Evolutionary conservation across 2,888 invertebrate genomes (phyloP).

Genomic region (Xylota segnis): DNA sequence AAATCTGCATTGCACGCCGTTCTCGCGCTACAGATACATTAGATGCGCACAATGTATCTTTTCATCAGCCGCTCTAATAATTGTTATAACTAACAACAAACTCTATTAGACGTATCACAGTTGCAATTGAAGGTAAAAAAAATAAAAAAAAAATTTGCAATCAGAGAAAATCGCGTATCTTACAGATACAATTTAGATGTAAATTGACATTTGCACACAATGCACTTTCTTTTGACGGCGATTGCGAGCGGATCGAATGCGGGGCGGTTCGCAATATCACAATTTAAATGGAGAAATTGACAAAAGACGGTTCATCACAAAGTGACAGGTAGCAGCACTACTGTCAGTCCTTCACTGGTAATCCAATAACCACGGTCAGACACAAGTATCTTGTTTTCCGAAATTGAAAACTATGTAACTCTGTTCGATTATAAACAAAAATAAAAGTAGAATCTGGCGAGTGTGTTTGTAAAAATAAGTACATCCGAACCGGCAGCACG

Average conservation of each 20-base stretch:
- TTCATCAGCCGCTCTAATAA: slow-evolving; percentile 73
- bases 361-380: slow-evolving; percentile 32
- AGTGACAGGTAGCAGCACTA: slow-evolving; percentile 10
- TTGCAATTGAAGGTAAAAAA: slow-evolving; percentile 41
- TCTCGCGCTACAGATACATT: slow-evolving; percentile 56
- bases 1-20: slow-evolving; percentile 33
- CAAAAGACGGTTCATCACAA: slow-evolving; percentile 49
- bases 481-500: slow-evolving; percentile 75
- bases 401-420: slow-evolving; percentile 5
- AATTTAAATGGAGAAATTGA: slow-evolving; percentile 46
- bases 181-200: slow-evolving; percentile 53
- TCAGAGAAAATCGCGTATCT: slow-evolving; percentile 54
- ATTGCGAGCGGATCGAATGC: background rate
- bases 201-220: slow-evolving; percentile 69
- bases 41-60: slow-evolving; percentile 66
- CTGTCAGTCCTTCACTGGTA: slow-evolving; percentile 57
- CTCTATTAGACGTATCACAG: slow-evolving; percentile 51
- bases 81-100: slow-evolving; percentile 37
- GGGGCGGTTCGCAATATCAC: slow-evolving; percentile 40
- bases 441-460: background rate
- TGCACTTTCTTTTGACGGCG: slow-evolving; percentile 72
- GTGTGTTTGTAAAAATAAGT: slow-evolving; percentile 29
- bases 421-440: slow-evolving; percentile 1
- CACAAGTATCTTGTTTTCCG: background rate
- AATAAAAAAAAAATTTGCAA: too few species aligned